Percentiles rank a stretch among this genome's conserved stretches.
These are phyloP conservation scores for Crax fasciolata DNA, from an alignment of 2,797 vertebrate species.

Conservation along the genomic window DNA sequence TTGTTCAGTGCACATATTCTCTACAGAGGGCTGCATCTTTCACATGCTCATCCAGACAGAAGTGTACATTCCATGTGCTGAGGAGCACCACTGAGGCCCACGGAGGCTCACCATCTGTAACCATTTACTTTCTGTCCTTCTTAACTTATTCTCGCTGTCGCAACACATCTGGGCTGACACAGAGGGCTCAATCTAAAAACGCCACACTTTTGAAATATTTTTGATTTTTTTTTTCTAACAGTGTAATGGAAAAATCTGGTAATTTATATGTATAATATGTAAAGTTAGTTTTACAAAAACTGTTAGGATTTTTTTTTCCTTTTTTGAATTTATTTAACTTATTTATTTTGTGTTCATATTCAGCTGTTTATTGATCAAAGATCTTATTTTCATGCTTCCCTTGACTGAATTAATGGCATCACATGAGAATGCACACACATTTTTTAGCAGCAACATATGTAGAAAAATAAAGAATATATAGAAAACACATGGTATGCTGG, in stretches of 20 bases:
- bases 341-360: conserved; percentile 84
- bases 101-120: conserved; percentile 39
- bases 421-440: conserved; percentile 23
- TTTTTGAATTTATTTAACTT: conserved; percentile 83
- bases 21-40: conserved; percentile 70
- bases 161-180: conserved; percentile 58
- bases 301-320: conserved; percentile 68
- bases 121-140: conserved; percentile 63
- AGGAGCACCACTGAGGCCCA: conserved; percentile 64
- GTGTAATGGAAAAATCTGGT: conserved; percentile 78
- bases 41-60: conserved; percentile 42
- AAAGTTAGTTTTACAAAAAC: conserved; percentile 82
- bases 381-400: conserved; percentile 79
- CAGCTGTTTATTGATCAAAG: conserved; percentile 69
- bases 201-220: conserved; percentile 73
- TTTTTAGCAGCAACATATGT: conserved; percentile 43
- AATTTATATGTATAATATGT: conserved; percentile 86
- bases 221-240: conserved; percentile 81
- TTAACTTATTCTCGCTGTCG: conserved; percentile 75
- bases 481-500: neutral
- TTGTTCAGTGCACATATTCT: conserved; percentile 14
- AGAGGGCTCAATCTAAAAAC: conserved; percentile 72
- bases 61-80: conserved; percentile 72
- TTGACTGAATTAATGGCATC: conserved; percentile 72
- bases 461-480: conserved; percentile 35